phyloP scores from a whole-genome alignment of 2,888 invertebrate genomes.

The Zonitis immaculata region DNA sequence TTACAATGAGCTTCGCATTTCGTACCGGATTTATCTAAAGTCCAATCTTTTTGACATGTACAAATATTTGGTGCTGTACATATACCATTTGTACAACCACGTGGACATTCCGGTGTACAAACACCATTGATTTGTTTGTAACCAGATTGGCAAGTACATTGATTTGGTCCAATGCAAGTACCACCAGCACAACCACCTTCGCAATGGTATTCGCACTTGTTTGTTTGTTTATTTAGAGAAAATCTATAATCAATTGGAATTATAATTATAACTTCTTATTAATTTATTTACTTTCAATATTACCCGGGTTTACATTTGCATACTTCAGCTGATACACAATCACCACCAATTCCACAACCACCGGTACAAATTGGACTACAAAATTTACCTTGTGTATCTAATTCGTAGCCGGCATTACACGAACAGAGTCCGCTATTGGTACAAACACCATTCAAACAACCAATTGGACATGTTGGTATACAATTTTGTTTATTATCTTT shows the following conservation, averaged over 20 bases:
- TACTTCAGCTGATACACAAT: slow-evolving; percentile 53
- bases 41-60: slow-evolving; percentile 48
- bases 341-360: slow-evolving; percentile 54
- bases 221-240: slow-evolving; percentile 43
- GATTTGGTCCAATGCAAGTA: slow-evolving; percentile 50
- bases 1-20: slow-evolving; percentile 47
- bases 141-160: slow-evolving; percentile 50
- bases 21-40: slow-evolving; percentile 30
- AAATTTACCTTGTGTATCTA: slow-evolving; percentile 55
- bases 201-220: slow-evolving; percentile 42
- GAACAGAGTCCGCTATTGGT: slow-evolving; percentile 57
- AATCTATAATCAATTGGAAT: no score
- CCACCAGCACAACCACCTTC: slow-evolving; percentile 47
- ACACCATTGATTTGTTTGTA: slow-evolving; percentile 35
- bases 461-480: slow-evolving; percentile 63
- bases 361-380: slow-evolving; percentile 59
- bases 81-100: slow-evolving; percentile 51
- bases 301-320: slow-evolving; percentile 56
- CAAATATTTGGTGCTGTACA: slow-evolving; percentile 55
- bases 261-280: no score
- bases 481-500: slow-evolving; percentile 53
- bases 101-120: slow-evolving; percentile 45
- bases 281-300: no score
- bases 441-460: slow-evolving; percentile 64
- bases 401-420: slow-evolving; percentile 57